Evolutionary conservation across 1,140 invertebrate genomes (phyloP).

Genomic region (Brachionus sp.): DNA sequence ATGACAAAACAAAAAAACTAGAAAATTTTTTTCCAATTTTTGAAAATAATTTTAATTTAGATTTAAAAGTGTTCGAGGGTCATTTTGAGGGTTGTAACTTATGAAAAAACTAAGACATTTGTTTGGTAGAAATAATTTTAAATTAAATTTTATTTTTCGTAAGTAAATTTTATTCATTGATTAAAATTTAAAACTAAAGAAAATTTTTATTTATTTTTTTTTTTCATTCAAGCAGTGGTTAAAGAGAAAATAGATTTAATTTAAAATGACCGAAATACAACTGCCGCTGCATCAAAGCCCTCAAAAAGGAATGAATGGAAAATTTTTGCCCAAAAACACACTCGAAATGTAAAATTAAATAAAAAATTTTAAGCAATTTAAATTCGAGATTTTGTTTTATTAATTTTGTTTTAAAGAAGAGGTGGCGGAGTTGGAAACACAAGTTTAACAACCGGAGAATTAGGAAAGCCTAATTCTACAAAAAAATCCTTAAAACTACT

Average conservation of each 20-base stretch:
- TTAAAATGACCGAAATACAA: conserved; percentile 45
- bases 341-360: conserved; percentile 39
- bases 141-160: conserved; percentile 30
- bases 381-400: neutral
- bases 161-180: neutral
- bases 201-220: neutral
- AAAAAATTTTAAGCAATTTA: neutral
- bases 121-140: neutral
- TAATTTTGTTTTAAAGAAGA: neutral
- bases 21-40: no score
- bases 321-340: conserved; percentile 44
- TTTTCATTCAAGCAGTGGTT: neutral
- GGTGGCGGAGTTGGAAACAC: conserved; percentile 32
- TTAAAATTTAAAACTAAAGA: neutral
- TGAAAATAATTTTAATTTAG: neutral
- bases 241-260: neutral
- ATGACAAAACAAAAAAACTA: neutral
- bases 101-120: neutral
- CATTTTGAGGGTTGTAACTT: neutral
- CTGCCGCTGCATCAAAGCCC: conserved; percentile 34
- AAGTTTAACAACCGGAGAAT: neutral
- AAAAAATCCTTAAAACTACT: conserved; percentile 26
- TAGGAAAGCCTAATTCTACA: neutral
- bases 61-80: neutral
- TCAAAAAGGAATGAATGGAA: conserved; percentile 45